phyloP scores from a whole-genome alignment of 2,888 invertebrate species.

The Syrista parreyssii region DNA sequence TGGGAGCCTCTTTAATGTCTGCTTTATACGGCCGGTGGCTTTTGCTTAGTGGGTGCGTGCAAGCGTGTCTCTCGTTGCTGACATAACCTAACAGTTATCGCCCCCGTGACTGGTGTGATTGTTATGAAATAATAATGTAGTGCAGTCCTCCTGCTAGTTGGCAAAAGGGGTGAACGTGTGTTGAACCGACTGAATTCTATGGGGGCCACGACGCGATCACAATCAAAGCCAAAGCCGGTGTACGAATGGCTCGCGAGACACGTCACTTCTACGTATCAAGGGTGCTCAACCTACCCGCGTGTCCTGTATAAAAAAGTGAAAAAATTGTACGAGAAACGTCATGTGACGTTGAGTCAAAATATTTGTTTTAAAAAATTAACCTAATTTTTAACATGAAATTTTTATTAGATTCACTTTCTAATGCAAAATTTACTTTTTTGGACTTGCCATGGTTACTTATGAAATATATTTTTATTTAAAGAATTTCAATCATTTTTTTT shows the following conservation, averaged over 20 bases:
- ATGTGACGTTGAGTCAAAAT: background rate
- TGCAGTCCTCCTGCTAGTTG: slow-evolving; percentile 19
- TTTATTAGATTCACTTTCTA: background rate
- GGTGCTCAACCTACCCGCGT: slow-evolving; percentile 47
- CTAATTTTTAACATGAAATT: background rate
- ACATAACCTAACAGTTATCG: slow-evolving; percentile 49
- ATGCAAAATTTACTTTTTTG: background rate
- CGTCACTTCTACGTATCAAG: slow-evolving; percentile 51
- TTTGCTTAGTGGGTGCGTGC: background rate
- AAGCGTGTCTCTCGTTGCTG: background rate
- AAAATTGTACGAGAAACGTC: background rate
- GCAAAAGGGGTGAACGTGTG: slow-evolving; percentile 29
- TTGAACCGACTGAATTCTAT: slow-evolving; percentile 18
- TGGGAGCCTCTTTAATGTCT: background rate
- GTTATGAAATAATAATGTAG: slow-evolving; percentile 59
- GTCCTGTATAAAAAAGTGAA: background rate
- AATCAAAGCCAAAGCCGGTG: slow-evolving; percentile 53
- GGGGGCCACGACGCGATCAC: slow-evolving; percentile 50
- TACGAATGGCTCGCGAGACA: slow-evolving; percentile 36
- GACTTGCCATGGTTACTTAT: background rate
- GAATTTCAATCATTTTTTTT: background rate
- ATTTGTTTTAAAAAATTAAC: background rate
- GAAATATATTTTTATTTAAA: background rate
- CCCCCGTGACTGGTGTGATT: slow-evolving; percentile 48
- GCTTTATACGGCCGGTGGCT: background rate